Conservation (phyloP, 2,113 vertebrate species). For the Candoia aspera region DNA sequence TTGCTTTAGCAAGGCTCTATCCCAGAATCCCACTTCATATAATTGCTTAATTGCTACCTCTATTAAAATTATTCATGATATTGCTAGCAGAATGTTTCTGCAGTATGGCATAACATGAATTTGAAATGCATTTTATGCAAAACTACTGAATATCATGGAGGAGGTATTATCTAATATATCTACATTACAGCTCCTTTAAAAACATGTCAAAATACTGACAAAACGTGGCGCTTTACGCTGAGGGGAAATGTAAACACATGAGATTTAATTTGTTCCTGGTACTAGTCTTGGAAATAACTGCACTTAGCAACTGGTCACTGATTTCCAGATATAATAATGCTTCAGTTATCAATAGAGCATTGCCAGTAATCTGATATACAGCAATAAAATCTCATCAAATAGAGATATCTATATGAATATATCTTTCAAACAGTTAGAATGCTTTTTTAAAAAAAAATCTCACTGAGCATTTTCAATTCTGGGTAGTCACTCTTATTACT, state of each 20-base stretch:
- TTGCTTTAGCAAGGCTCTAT: constrained; percentile 1
- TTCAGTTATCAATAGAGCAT: neutral
- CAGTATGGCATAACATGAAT: constrained; percentile 20
- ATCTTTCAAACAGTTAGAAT: neutral
- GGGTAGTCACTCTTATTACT: neutral
- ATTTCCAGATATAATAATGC: constrained; percentile 36
- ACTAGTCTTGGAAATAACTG: constrained; percentile 3
- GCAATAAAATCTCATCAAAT: neutral
- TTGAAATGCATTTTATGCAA: neutral
- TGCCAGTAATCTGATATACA: neutral
- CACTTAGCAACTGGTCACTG: constrained; percentile 32
- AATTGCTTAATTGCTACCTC: constrained; percentile 18
- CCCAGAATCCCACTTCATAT: constrained; percentile 12
- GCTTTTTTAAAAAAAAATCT: neutral
- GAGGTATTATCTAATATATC: constrained; percentile 11
- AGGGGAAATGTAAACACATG: constrained; percentile 22
- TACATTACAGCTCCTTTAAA: constrained; percentile 18
- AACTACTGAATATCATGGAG: neutral
- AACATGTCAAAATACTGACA: constrained; percentile 37
- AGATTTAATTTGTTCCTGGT: constrained; percentile 32
- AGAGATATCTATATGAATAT: neutral
- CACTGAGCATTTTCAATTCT: neutral
- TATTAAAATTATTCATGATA: constrained; percentile 11
- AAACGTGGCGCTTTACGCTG: constrained; percentile 42
- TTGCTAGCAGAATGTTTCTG: constrained; percentile 17